phyloP scores from a whole-genome alignment of 2,888 invertebrate species.

The Hydropsyche betteni region DNA sequence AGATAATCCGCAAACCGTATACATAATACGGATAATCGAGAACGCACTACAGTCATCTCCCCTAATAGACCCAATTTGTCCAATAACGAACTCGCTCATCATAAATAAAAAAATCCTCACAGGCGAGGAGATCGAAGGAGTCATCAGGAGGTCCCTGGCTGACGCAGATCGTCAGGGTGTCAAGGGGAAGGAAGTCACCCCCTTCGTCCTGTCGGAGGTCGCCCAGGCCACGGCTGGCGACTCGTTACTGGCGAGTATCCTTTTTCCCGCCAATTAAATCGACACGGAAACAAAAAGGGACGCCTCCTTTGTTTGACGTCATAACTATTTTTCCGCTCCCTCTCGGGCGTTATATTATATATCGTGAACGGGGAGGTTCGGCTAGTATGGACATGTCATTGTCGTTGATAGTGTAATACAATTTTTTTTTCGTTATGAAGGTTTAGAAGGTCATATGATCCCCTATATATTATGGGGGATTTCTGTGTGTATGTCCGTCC shows the following conservation, averaged over 20 bases:
- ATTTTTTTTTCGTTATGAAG: no score
- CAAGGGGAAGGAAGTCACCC: conserved; percentile 89
- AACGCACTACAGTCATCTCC: no score
- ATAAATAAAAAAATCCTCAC: conserved; percentile 49
- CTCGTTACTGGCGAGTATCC: conserved; percentile 87
- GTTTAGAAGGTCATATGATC: no score
- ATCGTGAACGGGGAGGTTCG: background rate
- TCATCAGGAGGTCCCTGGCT: conserved; percentile 75
- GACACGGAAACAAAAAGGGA: background rate
- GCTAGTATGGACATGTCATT: no score
- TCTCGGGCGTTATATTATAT: background rate
- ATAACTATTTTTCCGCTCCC: conserved; percentile 3
- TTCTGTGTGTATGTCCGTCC: no score
- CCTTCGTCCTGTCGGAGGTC: conserved; percentile 84
- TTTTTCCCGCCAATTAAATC: conserved; percentile 56
- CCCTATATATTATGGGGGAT: no score
- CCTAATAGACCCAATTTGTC: no score
- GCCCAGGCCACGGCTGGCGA: conserved; percentile 81
- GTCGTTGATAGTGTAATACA: no score
- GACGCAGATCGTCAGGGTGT: conserved; percentile 71
- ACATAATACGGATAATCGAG: no score
- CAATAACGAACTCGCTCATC: no score
- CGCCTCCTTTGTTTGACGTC: background rate
- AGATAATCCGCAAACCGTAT: no score
- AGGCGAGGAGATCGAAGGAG: conserved; percentile 70